Conservation (phyloP, 2,113 vertebrate species). For the Catagonus wagneri region DNA sequence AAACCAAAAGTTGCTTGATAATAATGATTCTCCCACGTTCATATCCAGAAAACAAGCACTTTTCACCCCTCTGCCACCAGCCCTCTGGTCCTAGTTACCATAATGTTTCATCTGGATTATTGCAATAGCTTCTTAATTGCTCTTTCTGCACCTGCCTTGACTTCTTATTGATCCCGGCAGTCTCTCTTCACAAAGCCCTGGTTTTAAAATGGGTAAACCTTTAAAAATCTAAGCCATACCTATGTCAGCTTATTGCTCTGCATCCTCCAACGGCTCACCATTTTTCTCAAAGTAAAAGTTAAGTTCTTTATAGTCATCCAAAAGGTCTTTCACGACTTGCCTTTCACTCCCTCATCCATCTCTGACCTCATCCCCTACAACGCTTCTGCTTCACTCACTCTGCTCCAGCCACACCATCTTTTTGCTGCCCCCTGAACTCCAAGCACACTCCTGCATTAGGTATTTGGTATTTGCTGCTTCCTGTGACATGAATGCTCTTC, state of each 20-base stretch:
- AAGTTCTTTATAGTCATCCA: not conserved
- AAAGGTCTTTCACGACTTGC: not conserved
- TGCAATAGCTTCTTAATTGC: not conserved
- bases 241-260: not conserved
- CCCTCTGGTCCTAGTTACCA: not conserved
- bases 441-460: not conserved
- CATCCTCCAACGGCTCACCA: not conserved
- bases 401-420: not conserved
- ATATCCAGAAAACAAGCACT: not conserved
- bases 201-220: conserved; percentile 6
- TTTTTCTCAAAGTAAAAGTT: conserved; percentile 43
- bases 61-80: not conserved
- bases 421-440: not conserved
- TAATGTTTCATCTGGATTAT: not conserved
- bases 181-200: not conserved
- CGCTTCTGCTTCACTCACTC: not conserved
- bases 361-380: not conserved
- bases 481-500: not conserved
- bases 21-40: conserved; percentile 22
- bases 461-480: not conserved
- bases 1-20: conserved; percentile 5
- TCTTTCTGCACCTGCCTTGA: not conserved
- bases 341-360: not conserved
- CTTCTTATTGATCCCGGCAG: not conserved
- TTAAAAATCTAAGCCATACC: conserved; percentile 19